Conservation (phyloP, 2,797 vertebrate species). For the Leptatherina wallacei region DNA sequence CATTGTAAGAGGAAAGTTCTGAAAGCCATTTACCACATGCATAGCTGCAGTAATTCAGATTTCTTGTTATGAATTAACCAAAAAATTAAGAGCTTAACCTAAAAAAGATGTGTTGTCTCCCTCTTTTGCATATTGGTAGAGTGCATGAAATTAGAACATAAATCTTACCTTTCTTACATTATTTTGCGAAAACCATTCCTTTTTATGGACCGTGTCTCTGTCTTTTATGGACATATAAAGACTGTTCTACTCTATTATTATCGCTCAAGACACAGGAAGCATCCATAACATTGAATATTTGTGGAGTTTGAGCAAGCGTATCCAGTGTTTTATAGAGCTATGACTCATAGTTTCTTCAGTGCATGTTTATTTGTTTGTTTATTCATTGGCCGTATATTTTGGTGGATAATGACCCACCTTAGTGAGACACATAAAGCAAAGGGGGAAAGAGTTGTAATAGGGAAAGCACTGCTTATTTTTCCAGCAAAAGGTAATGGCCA, state of each 20-base stretch:
- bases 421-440: slow-evolving; percentile 46
- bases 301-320: slow-evolving; percentile 45
- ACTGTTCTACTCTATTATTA: slow-evolving; percentile 60
- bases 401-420: slow-evolving; percentile 43
- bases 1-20: slow-evolving; percentile 50
- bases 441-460: slow-evolving; percentile 54
- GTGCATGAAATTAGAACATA: slow-evolving; percentile 33
- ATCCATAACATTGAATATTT: slow-evolving; percentile 62
- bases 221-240: slow-evolving; percentile 72
- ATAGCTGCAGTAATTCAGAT: slow-evolving; percentile 23
- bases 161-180: slow-evolving; percentile 37
- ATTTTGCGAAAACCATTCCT: slow-evolving; percentile 51
- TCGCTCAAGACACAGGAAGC: slow-evolving; percentile 45
- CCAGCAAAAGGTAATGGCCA: slow-evolving; percentile 36
- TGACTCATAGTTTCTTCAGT: slow-evolving; percentile 72
- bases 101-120: slow-evolving; percentile 7
- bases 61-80: slow-evolving; percentile 10
- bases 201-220: slow-evolving; percentile 61
- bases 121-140: slow-evolving; percentile 17
- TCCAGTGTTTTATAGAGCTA: slow-evolving; percentile 65
- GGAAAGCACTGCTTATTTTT: slow-evolving; percentile 33
- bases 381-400: slow-evolving; percentile 60
- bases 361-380: slow-evolving; percentile 76
- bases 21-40: slow-evolving; percentile 49
- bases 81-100: slow-evolving; percentile 28